Evolutionary conservation across 2,888 invertebrate species (phyloP), one percentile per base, ranked within the genome.

Genomic region (Beris morrisii): DNA sequence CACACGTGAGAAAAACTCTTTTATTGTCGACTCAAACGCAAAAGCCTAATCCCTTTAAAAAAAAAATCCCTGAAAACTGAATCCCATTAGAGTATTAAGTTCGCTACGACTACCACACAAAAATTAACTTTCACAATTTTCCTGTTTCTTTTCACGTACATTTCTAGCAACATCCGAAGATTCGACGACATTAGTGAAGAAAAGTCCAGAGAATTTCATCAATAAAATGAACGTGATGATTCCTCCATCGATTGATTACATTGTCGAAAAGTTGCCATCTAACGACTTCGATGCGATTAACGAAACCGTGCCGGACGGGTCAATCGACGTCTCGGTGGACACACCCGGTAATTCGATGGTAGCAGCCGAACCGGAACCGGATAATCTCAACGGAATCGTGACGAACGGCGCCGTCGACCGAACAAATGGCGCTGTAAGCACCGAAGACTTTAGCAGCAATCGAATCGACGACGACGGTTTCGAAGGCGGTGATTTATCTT

Each of bases 401-500:
- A 13, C 11, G 44, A 38, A 12, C 15, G 44, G 12, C 13, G 46
- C 13, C 15, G 13, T 45, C 30, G 15, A 9, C 43, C 46, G 11
- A 13, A 44, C 13, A 6, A 30, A 28, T 54, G 59, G 59, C 48
- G 53, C 13, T 22, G 64, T 32, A 31, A 22, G 53, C 53, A 22
- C 31, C 30, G 43, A 6, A 38, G 44, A 54, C 53, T 64, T 64
- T 15, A 64, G 12, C 64, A 45, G 54, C 53, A 57, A 55, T 57
- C 56, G 48, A 56, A 53, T 64, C 55, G 63, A 64, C 32, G 56
- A 55, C 64, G 48, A 66, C 43, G 11, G 7, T 32, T 63, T 44
- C 46, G 48, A 63, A 22, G 55, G 44, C 52, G 71, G 72, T 43
- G 72, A 72, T 71, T 70, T 71, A 65, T 71, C 72, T 13, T 72